These are phyloP conservation scores for Laticauda laticaudata DNA, from an alignment of 2,113 vertebrate species.

Conservation along the genomic window DNA sequence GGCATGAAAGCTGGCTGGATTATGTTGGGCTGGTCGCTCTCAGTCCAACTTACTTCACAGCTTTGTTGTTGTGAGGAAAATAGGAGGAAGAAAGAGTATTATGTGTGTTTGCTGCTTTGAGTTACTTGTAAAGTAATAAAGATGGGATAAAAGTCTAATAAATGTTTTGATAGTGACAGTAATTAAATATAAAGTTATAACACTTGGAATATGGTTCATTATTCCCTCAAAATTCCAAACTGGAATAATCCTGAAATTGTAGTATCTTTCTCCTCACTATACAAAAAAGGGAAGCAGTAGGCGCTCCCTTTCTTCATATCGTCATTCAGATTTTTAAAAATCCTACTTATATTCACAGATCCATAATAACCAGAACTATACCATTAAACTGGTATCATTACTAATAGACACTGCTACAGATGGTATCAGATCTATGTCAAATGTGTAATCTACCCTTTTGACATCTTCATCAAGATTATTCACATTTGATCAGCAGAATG, in stretches of 20 bases:
- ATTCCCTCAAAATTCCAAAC: neutral
- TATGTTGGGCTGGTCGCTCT: neutral
- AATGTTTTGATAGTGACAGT: neutral
- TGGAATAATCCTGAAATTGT: neutral
- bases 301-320: neutral
- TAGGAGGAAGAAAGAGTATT: neutral
- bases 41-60: neutral
- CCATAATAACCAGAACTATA: neutral
- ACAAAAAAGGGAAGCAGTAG: neutral
- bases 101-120: neutral
- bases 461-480: neutral
- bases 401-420: too few relatives aligned
- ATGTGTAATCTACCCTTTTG: neutral
- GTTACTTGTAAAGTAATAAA: neutral
- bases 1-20: neutral
- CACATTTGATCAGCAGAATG: neutral
- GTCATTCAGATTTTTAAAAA: neutral
- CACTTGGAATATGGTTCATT: neutral
- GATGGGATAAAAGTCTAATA: neutral
- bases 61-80: neutral
- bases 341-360: neutral
- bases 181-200: neutral
- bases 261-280: neutral
- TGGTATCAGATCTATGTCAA: neutral
- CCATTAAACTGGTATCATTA: neutral